Base-by-base conservation (phyloP, 64 coral and sea anemone genomes). In the Porites australiensis region DNA sequence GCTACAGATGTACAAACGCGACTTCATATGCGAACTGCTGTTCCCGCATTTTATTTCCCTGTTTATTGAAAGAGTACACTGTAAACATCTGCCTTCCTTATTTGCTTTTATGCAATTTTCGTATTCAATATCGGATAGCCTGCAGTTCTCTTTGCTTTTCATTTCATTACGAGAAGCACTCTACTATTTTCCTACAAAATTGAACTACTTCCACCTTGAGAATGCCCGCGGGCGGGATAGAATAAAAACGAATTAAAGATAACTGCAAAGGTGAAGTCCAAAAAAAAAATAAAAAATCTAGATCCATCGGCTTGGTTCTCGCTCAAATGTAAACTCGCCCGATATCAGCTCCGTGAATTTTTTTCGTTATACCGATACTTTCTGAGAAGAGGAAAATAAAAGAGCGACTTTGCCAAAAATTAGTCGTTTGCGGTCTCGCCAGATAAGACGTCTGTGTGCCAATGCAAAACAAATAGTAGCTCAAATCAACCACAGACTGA, bases 41-140 rank as follows among this genome's bases (percentile, higher is more conserved):
- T 47, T 14, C 18, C 16, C n/a, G 13, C 27, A 37, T 58, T 80
- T 64, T 43, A 64, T 62, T n/a, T 64, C 27, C 13, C 60, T 64
- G 12, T 82, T 48, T 82, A 64, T n/a, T 3, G 43, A 82, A 46
- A 66, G 11, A 68, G 62, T 67, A n/a, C 45, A 50, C 22, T 46
- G 19, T 50, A 61, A 83, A 67, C 81, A 83, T 51, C 27, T 67
- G 81, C 68, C 44, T 15, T 6, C n/a, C 20, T 77, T 77, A 46
- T 48, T 68, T 83, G 8, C 60, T 67, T 68, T 19, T 19, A 15
- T 45, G 58, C 45, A 67, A 49, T 44, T 47, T 49, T 49, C 15
- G 14, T 22, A 63, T 64, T n/a, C 18, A 67, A 83, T 83, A 63
- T 62, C 59, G 27, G 77, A 6, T 23, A 61, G 23, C 53, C 22